Base-by-base conservation (phyloP, 2,797 vertebrate species). In the Lates japonicus region DNA sequence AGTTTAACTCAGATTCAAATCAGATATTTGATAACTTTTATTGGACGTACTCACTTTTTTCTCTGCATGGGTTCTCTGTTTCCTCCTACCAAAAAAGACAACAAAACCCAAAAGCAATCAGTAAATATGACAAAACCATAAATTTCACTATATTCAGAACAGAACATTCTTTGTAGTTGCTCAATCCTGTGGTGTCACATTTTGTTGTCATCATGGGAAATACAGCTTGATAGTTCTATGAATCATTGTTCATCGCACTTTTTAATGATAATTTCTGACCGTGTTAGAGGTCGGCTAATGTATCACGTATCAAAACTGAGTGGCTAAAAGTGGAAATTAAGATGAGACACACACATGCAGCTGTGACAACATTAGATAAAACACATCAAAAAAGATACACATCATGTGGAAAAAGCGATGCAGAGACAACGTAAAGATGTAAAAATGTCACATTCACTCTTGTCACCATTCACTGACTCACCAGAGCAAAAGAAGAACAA, bases 401-500 rank as follows among this genome's bases (percentile, higher is more conserved):
- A 67, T 64, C 13, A 65, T n/a, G 12, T n/a, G 16, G 16, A 74
- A 64, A 70, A 59, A 49, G 0, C 57, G 8, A 67, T 20, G 19
- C 7, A 37, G 33, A 64, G 10, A 37, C 14, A 8, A 4, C 7
- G 9, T 10, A 60, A 49, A 64, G 3, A 55, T 17, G 13, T 16
- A 1, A 42, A 52, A 5, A 54, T 65, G 62, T 65, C 39, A 72
- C 20, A 12, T 14, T 52, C 19, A 44, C n/a, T 57, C 39, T 11
- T 31, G 2, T 1, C 13, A 31, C 70, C 52, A 22, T 42, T 71
- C 42, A 37, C 3, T 64, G 66, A 92, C 93, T 92, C 81, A 94
- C 92, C 86, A 39, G 76, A 85, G 66, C 39, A 89, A 25, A 78
- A 93, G 58, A 44, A 88, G 33, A 0, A 74, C 4, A 16, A 91